Evolutionary conservation across 2,113 vertebrate genomes (phyloP).

Genomic region (Malurus cyaneus): DNA sequence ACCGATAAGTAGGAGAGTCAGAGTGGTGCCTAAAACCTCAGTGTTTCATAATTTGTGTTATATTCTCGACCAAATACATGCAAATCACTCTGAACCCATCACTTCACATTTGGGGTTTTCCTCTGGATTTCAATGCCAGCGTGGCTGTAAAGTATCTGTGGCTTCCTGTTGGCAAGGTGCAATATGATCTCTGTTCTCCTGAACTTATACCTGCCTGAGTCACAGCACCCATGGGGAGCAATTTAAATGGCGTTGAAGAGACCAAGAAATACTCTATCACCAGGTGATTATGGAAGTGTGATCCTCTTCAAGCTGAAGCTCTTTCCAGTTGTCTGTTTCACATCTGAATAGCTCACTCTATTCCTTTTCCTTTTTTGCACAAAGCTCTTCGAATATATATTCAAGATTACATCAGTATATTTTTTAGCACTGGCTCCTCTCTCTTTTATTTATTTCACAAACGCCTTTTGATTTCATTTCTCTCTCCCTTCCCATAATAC

Average conservation of each 20-base stretch:
- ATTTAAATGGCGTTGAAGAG: not conserved
- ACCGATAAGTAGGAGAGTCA: not conserved
- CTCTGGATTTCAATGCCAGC: not conserved
- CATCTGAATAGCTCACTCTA: not conserved
- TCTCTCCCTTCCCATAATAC: rapidly evolving
- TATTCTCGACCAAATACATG: not conserved
- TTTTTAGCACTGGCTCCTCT: not conserved
- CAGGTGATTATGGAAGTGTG: not conserved
- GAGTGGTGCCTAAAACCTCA: not conserved
- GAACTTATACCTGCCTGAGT: not conserved
- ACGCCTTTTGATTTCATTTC: not conserved
- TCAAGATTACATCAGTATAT: not conserved
- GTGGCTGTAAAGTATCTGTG: not conserved
- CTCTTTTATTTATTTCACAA: not conserved
- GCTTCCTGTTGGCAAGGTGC: not conserved
- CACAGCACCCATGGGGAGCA: not conserved
- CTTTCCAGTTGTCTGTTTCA: not conserved
- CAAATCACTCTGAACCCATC: not conserved
- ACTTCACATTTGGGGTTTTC: not conserved
- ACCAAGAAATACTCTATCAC: not conserved
- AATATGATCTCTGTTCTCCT: not conserved
- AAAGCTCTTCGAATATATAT: not conserved
- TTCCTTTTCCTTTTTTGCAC: not conserved
- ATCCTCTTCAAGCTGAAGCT: not conserved
- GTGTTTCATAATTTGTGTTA: not conserved